Evolutionary conservation across 2,797 vertebrate genomes (phyloP), one percentile per base, ranked within the genome.

Genomic region (Anolis apletophallus): DNA sequence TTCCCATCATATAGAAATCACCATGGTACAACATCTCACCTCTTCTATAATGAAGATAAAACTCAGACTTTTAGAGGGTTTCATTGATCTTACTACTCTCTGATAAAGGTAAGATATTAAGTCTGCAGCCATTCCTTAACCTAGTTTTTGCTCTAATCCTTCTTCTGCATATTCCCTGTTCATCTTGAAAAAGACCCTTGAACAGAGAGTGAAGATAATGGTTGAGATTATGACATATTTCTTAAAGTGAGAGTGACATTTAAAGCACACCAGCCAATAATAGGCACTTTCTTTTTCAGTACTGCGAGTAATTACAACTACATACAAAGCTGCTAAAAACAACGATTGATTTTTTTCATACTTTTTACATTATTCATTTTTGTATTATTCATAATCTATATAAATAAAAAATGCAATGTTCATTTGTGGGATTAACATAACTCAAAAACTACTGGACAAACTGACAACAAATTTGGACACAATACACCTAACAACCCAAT

Each of bases 191-290:
- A 76, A 85, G 17, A 23, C 69, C 46, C 0, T 83, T 77, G 91
- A 91, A 71, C n/a, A 4, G 0, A 50, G 34, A 61, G 78, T 83
- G 64, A 50, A 54, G 52, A 34, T 77, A 34, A 61, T 11, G 40
- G 81, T 11, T 72, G 80, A 83, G 75, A 87, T n/a, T 86, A 36
- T 88, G 80, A 91, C 88, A 89, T 79, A 36, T 61, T 84, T 59
- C 0, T 12, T 11, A 3, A 3, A 10, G 0, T 40, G 83, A 91
- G 67, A 80, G 26, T 55, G 29, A 86, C 0, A 0, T 10, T 87
- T 78, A 2, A 77, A 72, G 40, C 23, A 85, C 40, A 19, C 73
- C 77, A 88, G 50, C 6, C 55, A 83, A 83, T 34, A 87, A 85
- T 1, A 68, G 57, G 74, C 11, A 61, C 80, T 68, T 34, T 89